Base-by-base conservation (phyloP, 2,888 invertebrate genomes). In the Cyrtodaria siliqua region DNA sequence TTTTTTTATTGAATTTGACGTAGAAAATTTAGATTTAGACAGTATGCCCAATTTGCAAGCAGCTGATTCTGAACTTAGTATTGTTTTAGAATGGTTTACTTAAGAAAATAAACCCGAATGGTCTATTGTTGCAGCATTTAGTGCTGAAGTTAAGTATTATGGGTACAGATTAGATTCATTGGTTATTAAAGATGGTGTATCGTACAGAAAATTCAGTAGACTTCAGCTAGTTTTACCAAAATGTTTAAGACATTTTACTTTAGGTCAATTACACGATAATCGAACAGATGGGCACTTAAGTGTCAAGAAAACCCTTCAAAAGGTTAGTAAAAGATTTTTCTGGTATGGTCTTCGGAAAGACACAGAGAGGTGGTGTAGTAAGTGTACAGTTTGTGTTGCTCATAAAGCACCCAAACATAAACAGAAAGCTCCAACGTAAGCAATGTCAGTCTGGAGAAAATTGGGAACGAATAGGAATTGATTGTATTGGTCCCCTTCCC, bases 381-480 rank as follows among this genome's bases (percentile, higher is more conserved):
- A 33, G 8, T 69, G 69, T 29, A 4, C 8, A 9, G n/a, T 23
- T 2, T 61, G 55, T 42, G 26, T 20, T 18, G 8, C 14, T 33
- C 33, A 12, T 33, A 33, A 33, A 33, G 12, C 4, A 4, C 33
- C 33, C 12, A 4, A 33, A 33, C 33, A 12, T 8, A 33, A 33
- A 33, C 6, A 4, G 12, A 12, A 33, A 33, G 33, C 33, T 8
- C 33, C 33, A 4, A 33, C 12, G 33, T n/a, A 33, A 33, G 12
- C 33, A 33, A 12, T 33, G 4, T 12, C 1, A 47, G 29, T 14
- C 42, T 16, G 60, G 66, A 4, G 60, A 33, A 16, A 70, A 66
- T 9, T 14, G 53, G n/a, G 69, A 75, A 33, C n/a, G 69, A 27
- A 40, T 75, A 12, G 69, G 64, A 18, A 63, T 71, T 18, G 77